Base-by-base conservation (phyloP, 2,888 invertebrate genomes). In the Melinopterus prodromus region DNA sequence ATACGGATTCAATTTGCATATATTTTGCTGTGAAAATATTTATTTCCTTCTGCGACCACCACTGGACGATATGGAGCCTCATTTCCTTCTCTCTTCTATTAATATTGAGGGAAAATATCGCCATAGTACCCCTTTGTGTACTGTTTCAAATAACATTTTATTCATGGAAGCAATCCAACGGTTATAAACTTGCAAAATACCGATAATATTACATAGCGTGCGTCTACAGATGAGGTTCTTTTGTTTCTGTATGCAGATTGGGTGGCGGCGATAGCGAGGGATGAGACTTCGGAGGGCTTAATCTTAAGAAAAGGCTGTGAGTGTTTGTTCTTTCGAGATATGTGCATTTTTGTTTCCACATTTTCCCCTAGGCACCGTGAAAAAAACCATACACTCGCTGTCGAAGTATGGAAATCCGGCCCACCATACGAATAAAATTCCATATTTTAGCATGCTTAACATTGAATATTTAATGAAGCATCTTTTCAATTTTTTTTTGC, bases 161-260 rank as follows among this genome's bases (percentile, higher is more conserved):
- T 53, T 53, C 53, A 53, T 53, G 53, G 53, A 53, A 12, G 53
- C 5, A 53, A 53, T 53, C 53, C 53, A 53, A 53, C 53, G 53
- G 53, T 53, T 53, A 53, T 53, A 53, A 53, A 53, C 53, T 53
- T 53, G 53, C 53, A 53, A 53, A 53, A 53, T 53, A 53, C 53
- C 53, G 5, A 53, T 53, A 53, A 53, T 6, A 53, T 53, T 53
- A 53, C 53, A 53, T 1, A 12, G 53, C 53, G 53, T 53, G 53
- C 53, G 9, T 7, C 53, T 12, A 7, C 53, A 53, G 53, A 53
- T 53, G 53, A 53, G 53, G 53, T 53, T 53, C 53, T 53, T 53
- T 53, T 53, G 53, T 53, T 53, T 53, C 53, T 12, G 53, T 53
- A 53, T 53, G 53, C 53, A 53, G 53, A 53, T 53, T 53, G 53